phyloP scores from a whole-genome alignment of 2,113 vertebrate genomes.

The Argyrosomus japonicus region DNA sequence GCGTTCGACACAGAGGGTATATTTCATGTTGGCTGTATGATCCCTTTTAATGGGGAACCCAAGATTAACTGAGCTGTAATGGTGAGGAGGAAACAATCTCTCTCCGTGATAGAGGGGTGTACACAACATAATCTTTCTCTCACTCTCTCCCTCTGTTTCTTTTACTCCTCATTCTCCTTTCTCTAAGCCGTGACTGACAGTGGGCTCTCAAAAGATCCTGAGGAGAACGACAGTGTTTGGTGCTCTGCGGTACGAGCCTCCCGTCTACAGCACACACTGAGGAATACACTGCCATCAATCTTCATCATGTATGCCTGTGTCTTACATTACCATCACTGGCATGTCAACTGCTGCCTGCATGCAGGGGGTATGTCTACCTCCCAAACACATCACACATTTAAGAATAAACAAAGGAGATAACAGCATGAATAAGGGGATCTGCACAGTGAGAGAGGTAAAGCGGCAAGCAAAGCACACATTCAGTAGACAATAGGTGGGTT shows the following conservation, averaged over 20 bases:
- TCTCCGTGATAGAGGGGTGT: constrained; percentile 7
- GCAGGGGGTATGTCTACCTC: constrained; percentile 30
- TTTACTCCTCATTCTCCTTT: constrained; percentile 9
- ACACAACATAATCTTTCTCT: background rate
- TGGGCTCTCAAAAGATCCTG: constrained; percentile 26
- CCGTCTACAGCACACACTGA: constrained; percentile 33
- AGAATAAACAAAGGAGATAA: constrained; percentile 41
- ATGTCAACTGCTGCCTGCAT: constrained; percentile 24
- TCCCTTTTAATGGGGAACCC: constrained; percentile 68
- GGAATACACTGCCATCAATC: constrained; percentile 45
- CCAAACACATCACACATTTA: constrained; percentile 34
- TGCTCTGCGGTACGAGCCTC: constrained; percentile 15
- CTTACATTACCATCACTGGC: constrained; percentile 45
- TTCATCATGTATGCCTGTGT: constrained; percentile 43
- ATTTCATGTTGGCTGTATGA: constrained; percentile 78
- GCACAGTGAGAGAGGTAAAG: constrained; percentile 47
- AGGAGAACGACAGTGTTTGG: constrained; percentile 34
- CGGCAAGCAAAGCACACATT: constrained; percentile 59
- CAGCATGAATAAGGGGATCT: constrained; percentile 31
- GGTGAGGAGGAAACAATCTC: constrained; percentile 58
- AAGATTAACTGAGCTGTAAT: constrained; percentile 62
- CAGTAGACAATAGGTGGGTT: constrained; percentile 33
- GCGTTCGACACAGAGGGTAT: constrained; percentile 75
- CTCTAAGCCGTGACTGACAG: constrained; percentile 39
- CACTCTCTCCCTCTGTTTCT: constrained; percentile 7